phyloP scores from a whole-genome alignment of 1,140 invertebrate species.

The Anagrus nilaparvatae region DNA sequence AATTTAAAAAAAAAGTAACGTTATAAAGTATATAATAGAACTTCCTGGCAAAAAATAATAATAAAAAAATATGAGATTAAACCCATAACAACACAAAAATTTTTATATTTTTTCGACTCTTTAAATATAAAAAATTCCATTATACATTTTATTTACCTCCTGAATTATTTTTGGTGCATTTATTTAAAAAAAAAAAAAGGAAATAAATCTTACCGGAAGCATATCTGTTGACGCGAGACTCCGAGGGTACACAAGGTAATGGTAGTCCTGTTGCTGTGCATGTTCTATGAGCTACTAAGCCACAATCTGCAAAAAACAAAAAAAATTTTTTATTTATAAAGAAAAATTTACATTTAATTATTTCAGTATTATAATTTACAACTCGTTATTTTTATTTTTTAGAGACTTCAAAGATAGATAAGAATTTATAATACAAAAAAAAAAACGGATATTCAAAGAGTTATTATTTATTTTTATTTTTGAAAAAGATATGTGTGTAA shows the following conservation, averaged over 20 bases:
- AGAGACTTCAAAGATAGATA: background rate
- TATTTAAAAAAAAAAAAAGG: background rate
- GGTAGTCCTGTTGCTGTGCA: conserved; percentile 57
- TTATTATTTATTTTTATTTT: too few species aligned
- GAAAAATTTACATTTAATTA: too few species aligned
- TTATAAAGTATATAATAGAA: too few species aligned
- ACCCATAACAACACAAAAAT: too few species aligned
- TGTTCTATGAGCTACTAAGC: conserved; percentile 60
- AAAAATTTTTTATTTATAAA: conserved; percentile 6
- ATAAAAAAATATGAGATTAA: too few species aligned
- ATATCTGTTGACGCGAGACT: conserved; percentile 31
- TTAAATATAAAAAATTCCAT: too few species aligned
- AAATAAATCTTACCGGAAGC: conserved; percentile 29
- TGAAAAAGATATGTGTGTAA: too few species aligned
- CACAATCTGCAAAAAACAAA: conserved; percentile 47
- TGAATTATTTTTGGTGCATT: background rate
- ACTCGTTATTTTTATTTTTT: too few species aligned
- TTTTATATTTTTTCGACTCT: too few species aligned
- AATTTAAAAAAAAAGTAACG: too few species aligned
- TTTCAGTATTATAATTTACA: too few species aligned
- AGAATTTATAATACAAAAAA: background rate
- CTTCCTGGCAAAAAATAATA: too few species aligned
- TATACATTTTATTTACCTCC: background rate
- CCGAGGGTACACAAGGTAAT: conserved; percentile 33
- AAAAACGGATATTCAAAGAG: background rate